Evolutionary conservation across 1,140 invertebrate genomes (phyloP).

Genomic region (Ericerus pela): DNA sequence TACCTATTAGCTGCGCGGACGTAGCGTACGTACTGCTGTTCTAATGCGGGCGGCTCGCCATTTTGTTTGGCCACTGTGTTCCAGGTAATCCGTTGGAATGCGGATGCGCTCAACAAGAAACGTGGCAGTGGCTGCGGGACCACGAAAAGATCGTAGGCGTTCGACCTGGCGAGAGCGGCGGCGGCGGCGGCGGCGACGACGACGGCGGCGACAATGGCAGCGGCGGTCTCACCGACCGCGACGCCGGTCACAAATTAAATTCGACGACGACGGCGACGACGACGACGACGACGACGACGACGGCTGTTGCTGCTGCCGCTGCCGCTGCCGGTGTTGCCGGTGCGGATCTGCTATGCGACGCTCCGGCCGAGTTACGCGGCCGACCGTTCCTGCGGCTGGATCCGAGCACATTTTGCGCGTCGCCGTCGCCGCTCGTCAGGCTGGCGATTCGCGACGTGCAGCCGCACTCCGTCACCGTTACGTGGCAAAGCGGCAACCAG

Average conservation of each 20-base stretch:
- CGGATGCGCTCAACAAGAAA: conserved; percentile 65
- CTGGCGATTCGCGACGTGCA: conserved; percentile 75
- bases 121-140: conserved; percentile 77
- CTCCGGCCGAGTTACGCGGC: conserved; percentile 58
- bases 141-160: conserved; percentile 49
- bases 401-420: conserved; percentile 63
- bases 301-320: no score
- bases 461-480: conserved; percentile 69
- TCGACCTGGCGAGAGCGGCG: conserved; percentile 37
- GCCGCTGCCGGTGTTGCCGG: conserved; percentile 32
- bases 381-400: conserved; percentile 58
- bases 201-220: conserved; percentile 48
- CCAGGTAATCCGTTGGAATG: conserved; percentile 70
- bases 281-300: no score
- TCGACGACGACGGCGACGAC: no score
- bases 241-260: no score
- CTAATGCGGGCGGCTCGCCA: background rate
- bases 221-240: background rate
- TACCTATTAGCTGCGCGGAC: background rate
- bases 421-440: conserved; percentile 61
- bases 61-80: no score
- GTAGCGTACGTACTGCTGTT: background rate
- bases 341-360: conserved; percentile 50
- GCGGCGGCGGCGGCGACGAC: conserved; percentile 62
- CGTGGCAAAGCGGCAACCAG: conserved; percentile 72